Percentiles rank a stretch among this genome's conserved stretches.
Evolutionary conservation across 2,888 invertebrate genomes (phyloP).

Genomic region (Eristalis tenax): DNA sequence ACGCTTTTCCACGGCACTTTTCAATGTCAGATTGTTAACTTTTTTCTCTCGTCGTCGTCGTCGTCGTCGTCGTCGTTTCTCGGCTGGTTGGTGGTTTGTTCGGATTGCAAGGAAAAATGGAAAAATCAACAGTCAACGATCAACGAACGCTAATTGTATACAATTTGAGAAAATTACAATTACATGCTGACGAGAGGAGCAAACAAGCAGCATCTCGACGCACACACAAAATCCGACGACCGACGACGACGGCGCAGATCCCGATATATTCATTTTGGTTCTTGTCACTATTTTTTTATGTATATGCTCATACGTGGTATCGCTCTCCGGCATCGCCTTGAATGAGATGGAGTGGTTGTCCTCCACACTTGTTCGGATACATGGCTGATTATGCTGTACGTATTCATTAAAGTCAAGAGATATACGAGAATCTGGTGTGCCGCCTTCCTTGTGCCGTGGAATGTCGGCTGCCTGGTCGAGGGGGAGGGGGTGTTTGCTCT

Average conservation of each 20-base stretch:
- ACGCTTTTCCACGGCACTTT: constrained; percentile 70
- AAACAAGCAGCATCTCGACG: neutral
- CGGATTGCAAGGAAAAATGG: constrained; percentile 10
- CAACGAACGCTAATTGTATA: constrained; percentile 59
- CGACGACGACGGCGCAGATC: neutral
- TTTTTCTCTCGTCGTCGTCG: neutral
- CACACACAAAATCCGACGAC: neutral
- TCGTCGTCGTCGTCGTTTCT: neutral
- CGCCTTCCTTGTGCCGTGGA: constrained; percentile 5
- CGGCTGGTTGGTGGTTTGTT: neutral
- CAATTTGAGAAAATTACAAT: constrained; percentile 69
- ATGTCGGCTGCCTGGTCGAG: neutral
- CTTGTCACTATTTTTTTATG: constrained; percentile 13
- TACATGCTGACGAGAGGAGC: constrained; percentile 51
- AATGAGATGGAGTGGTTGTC: constrained; percentile 59
- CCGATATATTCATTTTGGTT: neutral
- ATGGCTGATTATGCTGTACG: constrained; percentile 18
- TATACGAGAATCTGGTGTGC: neutral
- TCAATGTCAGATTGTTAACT: constrained; percentile 72
- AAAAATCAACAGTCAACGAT: constrained; percentile 40
- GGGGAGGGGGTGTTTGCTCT: neutral
- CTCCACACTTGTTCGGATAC: constrained; percentile 44
- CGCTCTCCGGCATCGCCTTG: constrained; percentile 38
- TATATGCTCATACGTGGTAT: neutral
- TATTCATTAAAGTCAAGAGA: constrained; percentile 32